These are phyloP conservation scores for Amia ocellicauda DNA, from an alignment of 2,113 vertebrate species.

Conservation along the genomic window DNA sequence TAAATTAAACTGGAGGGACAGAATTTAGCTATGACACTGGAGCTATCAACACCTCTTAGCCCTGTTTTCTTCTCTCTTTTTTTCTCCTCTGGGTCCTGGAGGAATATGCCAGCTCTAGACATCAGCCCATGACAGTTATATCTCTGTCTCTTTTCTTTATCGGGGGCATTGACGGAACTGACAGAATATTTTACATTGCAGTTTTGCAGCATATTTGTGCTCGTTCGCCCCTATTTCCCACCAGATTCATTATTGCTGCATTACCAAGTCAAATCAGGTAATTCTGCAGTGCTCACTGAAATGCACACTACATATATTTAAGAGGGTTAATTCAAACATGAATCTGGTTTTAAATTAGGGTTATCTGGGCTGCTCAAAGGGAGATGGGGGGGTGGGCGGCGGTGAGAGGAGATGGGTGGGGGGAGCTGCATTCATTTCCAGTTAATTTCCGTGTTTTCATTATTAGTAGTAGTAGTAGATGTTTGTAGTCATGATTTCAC, in stretches of 20 bases:
- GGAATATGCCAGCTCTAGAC: constrained; percentile 48
- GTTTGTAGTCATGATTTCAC: constrained; percentile 59
- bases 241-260: constrained; percentile 91
- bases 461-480: neutral
- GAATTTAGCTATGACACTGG: constrained; percentile 24
- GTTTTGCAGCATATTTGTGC: constrained; percentile 56
- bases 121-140: constrained; percentile 63
- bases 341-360: constrained; percentile 75
- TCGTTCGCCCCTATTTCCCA: constrained; percentile 76
- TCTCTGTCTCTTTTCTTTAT: constrained; percentile 50
- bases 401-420: constrained; percentile 36
- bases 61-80: constrained; percentile 18
- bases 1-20: constrained; percentile 29
- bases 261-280: constrained; percentile 98
- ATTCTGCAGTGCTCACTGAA: constrained; percentile 73
- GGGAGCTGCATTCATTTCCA: neutral
- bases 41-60: constrained; percentile 40
- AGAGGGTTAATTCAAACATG: constrained; percentile 71
- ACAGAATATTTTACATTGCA: constrained; percentile 70
- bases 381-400: constrained; percentile 53
- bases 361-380: constrained; percentile 61
- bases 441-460: too few species aligned
- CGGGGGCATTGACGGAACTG: constrained; percentile 58
- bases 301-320: constrained; percentile 51
- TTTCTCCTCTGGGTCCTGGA: constrained; percentile 39